Conservation (phyloP, 2,113 vertebrate species). For the Poicephalus gulielmi region DNA sequence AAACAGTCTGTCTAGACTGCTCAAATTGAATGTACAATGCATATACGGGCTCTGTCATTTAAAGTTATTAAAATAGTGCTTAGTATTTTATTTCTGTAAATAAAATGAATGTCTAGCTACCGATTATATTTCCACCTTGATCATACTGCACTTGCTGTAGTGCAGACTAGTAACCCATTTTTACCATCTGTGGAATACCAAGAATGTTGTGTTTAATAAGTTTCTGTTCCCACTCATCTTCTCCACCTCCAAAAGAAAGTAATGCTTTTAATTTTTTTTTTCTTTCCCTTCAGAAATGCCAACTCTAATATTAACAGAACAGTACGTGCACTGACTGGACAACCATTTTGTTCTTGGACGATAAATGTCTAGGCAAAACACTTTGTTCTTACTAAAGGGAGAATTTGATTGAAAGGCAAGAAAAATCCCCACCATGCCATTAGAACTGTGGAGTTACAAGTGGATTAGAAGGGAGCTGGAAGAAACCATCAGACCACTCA, state of each 20-base stretch:
- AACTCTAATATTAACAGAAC: not conserved
- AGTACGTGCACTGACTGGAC: not conserved
- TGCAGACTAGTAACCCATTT: not conserved
- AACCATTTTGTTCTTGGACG: not conserved
- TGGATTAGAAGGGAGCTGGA: not conserved
- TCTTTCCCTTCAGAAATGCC: not conserved
- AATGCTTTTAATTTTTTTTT: not conserved
- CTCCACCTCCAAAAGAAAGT: not conserved
- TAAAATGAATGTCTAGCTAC: slow-evolving; percentile 20
- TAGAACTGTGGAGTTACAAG: not conserved
- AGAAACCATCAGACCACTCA: not conserved
- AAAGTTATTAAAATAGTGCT: slow-evolving; percentile 46
- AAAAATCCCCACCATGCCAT: not conserved
- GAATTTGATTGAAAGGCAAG: not conserved
- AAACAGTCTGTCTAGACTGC: slow-evolving; percentile 65
- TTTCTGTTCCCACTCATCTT: not conserved
- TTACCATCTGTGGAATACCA: slow-evolving; percentile 20
- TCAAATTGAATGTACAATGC: slow-evolving; percentile 41
- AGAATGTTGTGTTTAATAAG: not conserved
- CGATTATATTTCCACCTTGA: not conserved
- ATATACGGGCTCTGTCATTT: slow-evolving; percentile 7
- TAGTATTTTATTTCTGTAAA: slow-evolving; percentile 52
- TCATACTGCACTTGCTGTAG: slow-evolving; percentile 24
- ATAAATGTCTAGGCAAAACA: not conserved
- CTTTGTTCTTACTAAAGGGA: not conserved